Percentiles rank a stretch among this genome's conserved stretches.
These are phyloP conservation scores for Azemiops feae DNA, from an alignment of 2,113 vertebrate species.

Conservation along the genomic window DNA sequence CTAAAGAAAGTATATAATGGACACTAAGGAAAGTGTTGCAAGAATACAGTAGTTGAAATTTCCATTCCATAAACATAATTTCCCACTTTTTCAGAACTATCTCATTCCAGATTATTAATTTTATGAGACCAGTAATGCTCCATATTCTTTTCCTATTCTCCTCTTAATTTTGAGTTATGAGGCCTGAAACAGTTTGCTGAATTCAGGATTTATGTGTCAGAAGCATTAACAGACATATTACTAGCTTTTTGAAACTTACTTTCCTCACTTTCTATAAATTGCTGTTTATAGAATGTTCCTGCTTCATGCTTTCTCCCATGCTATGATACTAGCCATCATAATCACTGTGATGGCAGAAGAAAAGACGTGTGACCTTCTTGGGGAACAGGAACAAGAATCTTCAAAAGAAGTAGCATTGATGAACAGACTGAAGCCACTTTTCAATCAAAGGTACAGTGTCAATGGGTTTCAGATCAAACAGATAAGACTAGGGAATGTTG, in stretches of 20 bases:
- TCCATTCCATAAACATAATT: neutral
- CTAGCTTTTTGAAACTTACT: conserved; percentile 12
- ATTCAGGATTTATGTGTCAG: neutral
- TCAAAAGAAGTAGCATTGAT: conserved; percentile 67
- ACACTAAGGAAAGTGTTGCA: neutral
- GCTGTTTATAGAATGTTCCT: conserved; percentile 16
- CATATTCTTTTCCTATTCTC: neutral
- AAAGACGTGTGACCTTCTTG: conserved; percentile 69
- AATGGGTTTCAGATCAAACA: accelerated
- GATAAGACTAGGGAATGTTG: neutral
- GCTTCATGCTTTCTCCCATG: conserved; percentile 36
- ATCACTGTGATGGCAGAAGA: conserved; percentile 41
- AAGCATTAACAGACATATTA: neutral
- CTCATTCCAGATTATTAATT: neutral
- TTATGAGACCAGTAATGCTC: neutral
- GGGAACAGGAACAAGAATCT: conserved; percentile 65
- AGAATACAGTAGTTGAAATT: neutral
- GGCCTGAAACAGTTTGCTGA: neutral
- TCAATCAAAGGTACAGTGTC: conserved; percentile 60
- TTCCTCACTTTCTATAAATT: neutral
- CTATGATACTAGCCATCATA: conserved; percentile 47
- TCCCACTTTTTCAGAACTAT: neutral
- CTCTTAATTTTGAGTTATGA: neutral
- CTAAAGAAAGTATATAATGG: neutral
- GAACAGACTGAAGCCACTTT: conserved; percentile 67